These are phyloP conservation scores for Eurytoma californica DNA, from an alignment of 2,888 invertebrate species.

Conservation along the genomic window DNA sequence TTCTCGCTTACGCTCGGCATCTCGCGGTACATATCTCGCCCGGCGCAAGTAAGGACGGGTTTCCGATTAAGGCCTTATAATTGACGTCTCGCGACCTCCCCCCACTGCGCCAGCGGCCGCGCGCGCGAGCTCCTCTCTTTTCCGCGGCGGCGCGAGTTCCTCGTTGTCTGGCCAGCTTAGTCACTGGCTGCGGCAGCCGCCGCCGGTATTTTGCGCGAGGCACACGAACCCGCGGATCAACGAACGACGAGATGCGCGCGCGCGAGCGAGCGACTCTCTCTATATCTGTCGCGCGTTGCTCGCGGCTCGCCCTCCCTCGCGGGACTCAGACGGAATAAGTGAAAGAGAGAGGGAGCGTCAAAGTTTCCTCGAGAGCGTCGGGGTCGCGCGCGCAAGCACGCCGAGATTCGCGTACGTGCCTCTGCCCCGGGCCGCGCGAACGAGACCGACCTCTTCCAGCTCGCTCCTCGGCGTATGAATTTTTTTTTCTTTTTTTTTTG, in stretches of 20 bases:
- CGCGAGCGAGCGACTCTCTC: conserved; percentile 58
- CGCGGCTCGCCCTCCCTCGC: conserved; percentile 36
- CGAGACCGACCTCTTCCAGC: too few species aligned
- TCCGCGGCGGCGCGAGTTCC: conserved; percentile 52
- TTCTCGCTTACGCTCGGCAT: conserved; percentile 52
- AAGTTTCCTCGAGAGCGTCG: conserved; percentile 44
- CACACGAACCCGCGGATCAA: conserved; percentile 65
- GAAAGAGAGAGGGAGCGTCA: conserved; percentile 14
- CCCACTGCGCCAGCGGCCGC: conserved; percentile 43
- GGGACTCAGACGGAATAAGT: conserved; percentile 17
- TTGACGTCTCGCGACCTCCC: conserved; percentile 70
- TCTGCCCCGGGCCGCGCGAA: too few species aligned
- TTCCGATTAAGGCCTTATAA: conserved; percentile 74
- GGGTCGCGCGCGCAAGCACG: conserved; percentile 8
- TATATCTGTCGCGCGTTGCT: conserved; percentile 53
- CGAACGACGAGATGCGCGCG: conserved; percentile 62
- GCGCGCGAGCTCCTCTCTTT: background rate
- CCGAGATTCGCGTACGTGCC: background rate
- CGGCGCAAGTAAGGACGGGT: conserved; percentile 73
- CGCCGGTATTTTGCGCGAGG: conserved; percentile 49
- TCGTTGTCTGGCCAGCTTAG: conserved; percentile 64
- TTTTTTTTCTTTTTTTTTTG: too few species aligned
- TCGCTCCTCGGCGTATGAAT: too few species aligned
- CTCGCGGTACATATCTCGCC: conserved; percentile 64
- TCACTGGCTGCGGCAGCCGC: conserved; percentile 64